Evolutionary conservation across 2,797 vertebrate species (phyloP).

Genomic region (Enteromius argenteus): DNA sequence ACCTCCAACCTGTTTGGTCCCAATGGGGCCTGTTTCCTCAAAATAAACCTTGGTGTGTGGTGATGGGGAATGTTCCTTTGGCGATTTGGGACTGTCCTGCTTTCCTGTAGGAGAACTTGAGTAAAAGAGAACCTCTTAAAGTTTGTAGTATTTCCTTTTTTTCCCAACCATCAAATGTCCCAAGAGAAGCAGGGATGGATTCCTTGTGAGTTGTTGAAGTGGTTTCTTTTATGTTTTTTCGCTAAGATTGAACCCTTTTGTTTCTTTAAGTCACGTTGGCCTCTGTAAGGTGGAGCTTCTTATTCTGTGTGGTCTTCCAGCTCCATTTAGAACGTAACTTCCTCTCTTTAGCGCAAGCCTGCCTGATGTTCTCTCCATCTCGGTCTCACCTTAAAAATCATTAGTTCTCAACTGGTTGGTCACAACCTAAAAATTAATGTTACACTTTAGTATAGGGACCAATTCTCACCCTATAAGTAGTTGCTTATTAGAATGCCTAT

Average conservation of each 20-base stretch:
- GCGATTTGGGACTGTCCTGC: conserved; percentile 21
- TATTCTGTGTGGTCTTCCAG: not conserved
- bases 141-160: not conserved
- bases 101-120: not conserved
- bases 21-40: not conserved
- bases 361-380: not conserved
- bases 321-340: not conserved
- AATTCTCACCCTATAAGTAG: not conserved
- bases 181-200: not conserved
- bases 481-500: too few species aligned
- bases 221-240: conserved; percentile 8
- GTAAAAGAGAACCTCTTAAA: not conserved
- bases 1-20: conserved; percentile 18
- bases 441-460: not conserved
- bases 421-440: not conserved
- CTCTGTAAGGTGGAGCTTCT: conserved; percentile 3
- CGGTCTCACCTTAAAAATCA: not conserved
- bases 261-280: not conserved
- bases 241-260: not conserved
- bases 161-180: not conserved
- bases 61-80: conserved; percentile 12
- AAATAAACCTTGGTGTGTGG: conserved; percentile 7
- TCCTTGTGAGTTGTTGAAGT: conserved; percentile 9
- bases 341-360: not conserved
- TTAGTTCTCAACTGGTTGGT: not conserved